A percentile compares a stretch with the other conserved stretches of the same genome.
phyloP scores from a whole-genome alignment of 2,888 invertebrate genomes.

The Globia sparganii region DNA sequence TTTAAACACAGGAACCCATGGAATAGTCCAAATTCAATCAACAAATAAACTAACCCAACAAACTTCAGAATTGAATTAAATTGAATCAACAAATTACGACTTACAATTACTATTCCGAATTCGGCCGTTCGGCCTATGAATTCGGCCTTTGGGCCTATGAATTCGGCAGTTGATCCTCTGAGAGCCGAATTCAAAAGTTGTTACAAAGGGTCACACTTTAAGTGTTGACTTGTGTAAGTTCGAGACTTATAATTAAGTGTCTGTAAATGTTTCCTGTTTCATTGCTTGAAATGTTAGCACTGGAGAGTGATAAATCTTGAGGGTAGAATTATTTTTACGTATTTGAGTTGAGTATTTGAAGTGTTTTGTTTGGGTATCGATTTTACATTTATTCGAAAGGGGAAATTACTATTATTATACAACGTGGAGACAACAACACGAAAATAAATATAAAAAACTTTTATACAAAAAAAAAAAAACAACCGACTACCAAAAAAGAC shows the following conservation, averaged over 20 bases:
- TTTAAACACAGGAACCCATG: neutral
- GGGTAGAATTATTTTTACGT: slow-evolving; percentile 19
- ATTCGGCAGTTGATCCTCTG: slow-evolving; percentile 19
- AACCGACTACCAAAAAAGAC: too few relatives aligned
- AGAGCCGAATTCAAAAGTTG: slow-evolving; percentile 38
- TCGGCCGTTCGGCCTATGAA: too few relatives aligned
- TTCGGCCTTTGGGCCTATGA: slow-evolving; percentile 20
- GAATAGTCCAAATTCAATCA: neutral
- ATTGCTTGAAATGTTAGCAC: slow-evolving; percentile 27
- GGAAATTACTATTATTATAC: too few relatives aligned
- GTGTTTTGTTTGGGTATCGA: neutral
- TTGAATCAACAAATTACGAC: slow-evolving; percentile 42
- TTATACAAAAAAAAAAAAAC: too few relatives aligned
- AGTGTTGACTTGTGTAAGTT: slow-evolving; percentile 43
- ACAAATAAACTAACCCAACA: slow-evolving; percentile 15
- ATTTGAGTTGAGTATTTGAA: slow-evolving; percentile 14
- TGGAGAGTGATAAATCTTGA: slow-evolving; percentile 33
- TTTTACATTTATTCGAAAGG: neutral
- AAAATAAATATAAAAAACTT: too few relatives aligned
- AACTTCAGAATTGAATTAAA: slow-evolving; percentile 50
- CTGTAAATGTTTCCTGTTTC: slow-evolving; percentile 42
- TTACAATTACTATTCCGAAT: slow-evolving; percentile 35
- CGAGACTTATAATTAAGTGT: slow-evolving; percentile 53
- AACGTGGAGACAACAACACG: too few relatives aligned
- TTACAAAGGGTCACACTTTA: slow-evolving; percentile 37